phyloP scores from a whole-genome alignment of 2,113 vertebrate genomes.

The Gymnarchus niloticus region DNA sequence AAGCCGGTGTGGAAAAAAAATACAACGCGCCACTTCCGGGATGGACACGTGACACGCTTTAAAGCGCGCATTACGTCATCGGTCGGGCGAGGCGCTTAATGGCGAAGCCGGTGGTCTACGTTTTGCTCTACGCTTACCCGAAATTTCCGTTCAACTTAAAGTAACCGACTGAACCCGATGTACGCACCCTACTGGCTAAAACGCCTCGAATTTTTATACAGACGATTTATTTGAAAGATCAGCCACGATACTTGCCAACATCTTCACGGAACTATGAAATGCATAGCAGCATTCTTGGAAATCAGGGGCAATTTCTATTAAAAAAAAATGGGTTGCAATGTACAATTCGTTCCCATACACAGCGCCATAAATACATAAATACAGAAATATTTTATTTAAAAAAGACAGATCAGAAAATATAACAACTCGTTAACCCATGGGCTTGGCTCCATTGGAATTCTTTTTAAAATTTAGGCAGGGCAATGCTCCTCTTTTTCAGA shows the following conservation, averaged over 20 bases:
- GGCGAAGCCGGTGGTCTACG: background rate
- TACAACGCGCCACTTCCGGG: conserved; percentile 17
- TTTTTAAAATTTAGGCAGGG: background rate
- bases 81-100: background rate
- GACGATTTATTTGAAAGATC: too few relatives aligned
- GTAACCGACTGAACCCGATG: background rate
- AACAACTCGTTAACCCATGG: conserved; percentile 8
- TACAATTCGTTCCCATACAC: background rate
- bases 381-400: conserved; percentile 22
- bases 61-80: background rate
- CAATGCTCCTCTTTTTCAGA: background rate
- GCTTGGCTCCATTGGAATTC: background rate
- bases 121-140: background rate
- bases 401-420: conserved; percentile 17
- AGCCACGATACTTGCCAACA: background rate
- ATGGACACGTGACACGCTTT: background rate
- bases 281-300: too few relatives aligned
- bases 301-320: too few relatives aligned
- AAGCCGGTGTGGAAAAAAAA: background rate
- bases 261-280: background rate
- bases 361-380: background rate
- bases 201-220: background rate
- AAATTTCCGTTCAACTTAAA: background rate
- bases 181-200: background rate
- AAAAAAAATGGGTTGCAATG: background rate